Conservation (phyloP, 2,113 vertebrate species). For the Pomatostomus ruficeps region DNA sequence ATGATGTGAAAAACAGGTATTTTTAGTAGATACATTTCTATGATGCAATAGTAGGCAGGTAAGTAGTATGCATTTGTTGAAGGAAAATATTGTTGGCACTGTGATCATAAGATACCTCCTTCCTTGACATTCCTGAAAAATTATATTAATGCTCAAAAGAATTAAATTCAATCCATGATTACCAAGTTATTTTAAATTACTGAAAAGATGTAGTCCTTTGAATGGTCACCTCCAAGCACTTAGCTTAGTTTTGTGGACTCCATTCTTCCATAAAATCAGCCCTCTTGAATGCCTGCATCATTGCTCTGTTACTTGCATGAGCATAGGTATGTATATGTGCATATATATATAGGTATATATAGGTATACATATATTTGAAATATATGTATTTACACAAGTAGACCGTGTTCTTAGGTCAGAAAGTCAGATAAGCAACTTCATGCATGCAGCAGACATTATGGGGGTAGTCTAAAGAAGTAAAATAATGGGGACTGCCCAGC, state of each 20-base stretch:
- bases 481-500: not conserved
- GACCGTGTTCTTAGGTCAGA: not conserved
- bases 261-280: not conserved
- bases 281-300: not conserved
- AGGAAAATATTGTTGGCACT: not conserved
- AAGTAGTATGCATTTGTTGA: not conserved
- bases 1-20: not conserved
- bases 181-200: not conserved
- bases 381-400: not conserved
- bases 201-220: not conserved
- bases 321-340: not conserved
- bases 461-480: not conserved
- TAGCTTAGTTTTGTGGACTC: not conserved
- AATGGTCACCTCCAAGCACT: not conserved
- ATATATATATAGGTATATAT: too few relatives aligned
- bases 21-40: slow-evolving; percentile 10
- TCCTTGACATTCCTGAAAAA: not conserved
- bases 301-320: not conserved
- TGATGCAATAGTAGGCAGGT: not conserved
- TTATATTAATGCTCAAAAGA: not conserved
- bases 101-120: not conserved
- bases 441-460: not conserved
- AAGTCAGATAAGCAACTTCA: not conserved
- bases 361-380: not conserved
- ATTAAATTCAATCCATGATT: not conserved